These are phyloP conservation scores for Excalfactoria chinensis DNA, from an alignment of 2,113 vertebrate species.

Conservation along the genomic window DNA sequence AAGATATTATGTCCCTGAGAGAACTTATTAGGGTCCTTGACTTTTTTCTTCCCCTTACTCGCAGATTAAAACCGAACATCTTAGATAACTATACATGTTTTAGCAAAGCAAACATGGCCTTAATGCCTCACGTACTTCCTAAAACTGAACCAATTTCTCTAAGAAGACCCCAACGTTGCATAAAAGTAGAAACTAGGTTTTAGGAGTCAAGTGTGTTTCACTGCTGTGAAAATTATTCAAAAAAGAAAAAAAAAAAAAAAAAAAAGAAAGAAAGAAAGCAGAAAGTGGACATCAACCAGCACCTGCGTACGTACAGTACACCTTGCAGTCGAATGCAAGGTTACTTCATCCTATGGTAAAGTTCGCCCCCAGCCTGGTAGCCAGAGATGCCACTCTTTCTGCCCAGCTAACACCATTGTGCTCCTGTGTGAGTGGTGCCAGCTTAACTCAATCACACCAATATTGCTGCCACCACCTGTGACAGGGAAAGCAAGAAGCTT, in stretches of 20 bases:
- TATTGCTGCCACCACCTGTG: constrained; percentile 99
- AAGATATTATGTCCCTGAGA: neutral
- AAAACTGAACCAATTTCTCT: constrained; percentile 56
- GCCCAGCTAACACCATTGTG: constrained; percentile 90
- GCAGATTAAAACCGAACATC: constrained; percentile 59
- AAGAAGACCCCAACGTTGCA: constrained; percentile 67
- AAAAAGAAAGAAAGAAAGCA: constrained; percentile 84
- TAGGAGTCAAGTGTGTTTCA: constrained; percentile 72
- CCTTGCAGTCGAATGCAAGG: constrained; percentile 93
- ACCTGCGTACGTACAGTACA: constrained; percentile 98
- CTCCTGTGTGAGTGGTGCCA: constrained; percentile 93
- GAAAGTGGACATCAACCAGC: constrained; percentile 98
- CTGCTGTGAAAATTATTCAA: constrained; percentile 70
- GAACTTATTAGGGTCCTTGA: neutral
- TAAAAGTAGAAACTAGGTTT: constrained; percentile 58
- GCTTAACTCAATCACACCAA: constrained; percentile 97
- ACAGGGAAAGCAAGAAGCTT: constrained; percentile 99
- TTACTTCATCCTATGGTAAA: constrained; percentile 95
- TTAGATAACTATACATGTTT: constrained; percentile 29
- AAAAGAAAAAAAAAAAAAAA: constrained; percentile 13
- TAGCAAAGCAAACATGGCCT: constrained; percentile 45
- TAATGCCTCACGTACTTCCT: constrained; percentile 43
- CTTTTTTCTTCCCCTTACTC: neutral
- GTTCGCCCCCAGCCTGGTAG: constrained; percentile 90
- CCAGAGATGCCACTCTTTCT: constrained; percentile 91